Conservation (phyloP, 2,888 invertebrate genomes). For the Rotaria magnacalcarata region DNA sequence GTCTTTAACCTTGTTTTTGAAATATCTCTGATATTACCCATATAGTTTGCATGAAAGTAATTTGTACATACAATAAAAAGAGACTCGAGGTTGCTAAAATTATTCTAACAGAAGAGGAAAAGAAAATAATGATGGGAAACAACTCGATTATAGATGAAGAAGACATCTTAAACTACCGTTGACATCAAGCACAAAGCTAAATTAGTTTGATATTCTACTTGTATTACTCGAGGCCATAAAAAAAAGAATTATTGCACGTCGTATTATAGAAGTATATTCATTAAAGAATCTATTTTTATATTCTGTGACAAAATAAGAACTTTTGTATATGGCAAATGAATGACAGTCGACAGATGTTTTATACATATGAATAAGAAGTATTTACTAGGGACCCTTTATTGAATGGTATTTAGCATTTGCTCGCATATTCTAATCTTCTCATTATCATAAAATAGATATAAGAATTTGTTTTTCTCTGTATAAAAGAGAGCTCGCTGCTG, state of each 20-base stretch:
- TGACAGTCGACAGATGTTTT: background rate
- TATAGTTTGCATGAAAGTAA: background rate
- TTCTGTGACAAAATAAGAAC: background rate
- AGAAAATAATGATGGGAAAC: background rate
- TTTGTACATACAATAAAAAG: background rate
- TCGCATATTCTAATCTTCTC: background rate
- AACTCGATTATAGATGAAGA: background rate
- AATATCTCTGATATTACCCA: background rate
- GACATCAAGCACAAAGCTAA: background rate
- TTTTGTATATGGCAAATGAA: background rate
- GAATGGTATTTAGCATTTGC: background rate
- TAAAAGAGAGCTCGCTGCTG: background rate
- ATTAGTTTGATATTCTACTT: background rate
- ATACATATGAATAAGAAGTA: background rate
- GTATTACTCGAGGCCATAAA: background rate
- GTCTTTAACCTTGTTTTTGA: background rate
- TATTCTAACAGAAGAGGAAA: background rate
- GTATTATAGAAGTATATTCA: background rate
- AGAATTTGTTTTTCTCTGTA: too few relatives aligned
- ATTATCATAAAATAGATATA: too few relatives aligned
- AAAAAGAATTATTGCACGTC: background rate
- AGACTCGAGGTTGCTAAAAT: background rate
- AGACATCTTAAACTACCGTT: background rate
- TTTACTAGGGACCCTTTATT: background rate
- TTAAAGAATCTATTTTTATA: background rate